Percentiles rank a stretch among this genome's conserved stretches.
Conservation (phyloP, 1,140 invertebrate genomes). For the Cydia fagiglandana region DNA sequence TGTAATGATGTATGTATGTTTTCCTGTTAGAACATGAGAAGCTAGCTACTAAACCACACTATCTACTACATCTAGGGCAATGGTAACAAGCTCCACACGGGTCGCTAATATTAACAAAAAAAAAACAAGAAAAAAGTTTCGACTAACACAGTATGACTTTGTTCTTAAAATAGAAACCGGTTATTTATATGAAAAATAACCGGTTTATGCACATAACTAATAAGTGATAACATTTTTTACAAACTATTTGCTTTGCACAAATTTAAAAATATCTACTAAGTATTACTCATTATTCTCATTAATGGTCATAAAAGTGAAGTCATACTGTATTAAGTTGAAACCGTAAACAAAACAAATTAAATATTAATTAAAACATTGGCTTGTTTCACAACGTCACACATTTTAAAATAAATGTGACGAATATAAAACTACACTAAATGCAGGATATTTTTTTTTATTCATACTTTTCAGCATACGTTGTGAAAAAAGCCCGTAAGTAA, state of each 20-base stretch:
- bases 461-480: background rate
- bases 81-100: conserved; percentile 50
- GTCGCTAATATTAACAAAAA: conserved; percentile 52
- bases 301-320: conserved; percentile 40
- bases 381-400: background rate
- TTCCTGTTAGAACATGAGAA: conserved; percentile 23
- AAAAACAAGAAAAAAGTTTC: conserved; percentile 40
- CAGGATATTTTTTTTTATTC: background rate
- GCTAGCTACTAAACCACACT: conserved; percentile 32
- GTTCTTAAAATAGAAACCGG: background rate
- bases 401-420: background rate
- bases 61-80: conserved; percentile 41
- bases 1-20: conserved; percentile 23
- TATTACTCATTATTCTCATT: background rate
- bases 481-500: background rate
- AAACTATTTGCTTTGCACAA: background rate
- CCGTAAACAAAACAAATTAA: conserved; percentile 16
- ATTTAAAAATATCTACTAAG: background rate
- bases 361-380: conserved; percentile 23
- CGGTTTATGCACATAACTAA: background rate
- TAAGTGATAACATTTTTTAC: no score
- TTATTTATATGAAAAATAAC: background rate
- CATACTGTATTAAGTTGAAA: conserved; percentile 34
- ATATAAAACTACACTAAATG: background rate
- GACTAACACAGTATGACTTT: conserved; percentile 32